Percentiles rank a stretch among this genome's conserved stretches.
Conservation (phyloP, 1,140 invertebrate species). For the Brachionus manjavacas region DNA sequence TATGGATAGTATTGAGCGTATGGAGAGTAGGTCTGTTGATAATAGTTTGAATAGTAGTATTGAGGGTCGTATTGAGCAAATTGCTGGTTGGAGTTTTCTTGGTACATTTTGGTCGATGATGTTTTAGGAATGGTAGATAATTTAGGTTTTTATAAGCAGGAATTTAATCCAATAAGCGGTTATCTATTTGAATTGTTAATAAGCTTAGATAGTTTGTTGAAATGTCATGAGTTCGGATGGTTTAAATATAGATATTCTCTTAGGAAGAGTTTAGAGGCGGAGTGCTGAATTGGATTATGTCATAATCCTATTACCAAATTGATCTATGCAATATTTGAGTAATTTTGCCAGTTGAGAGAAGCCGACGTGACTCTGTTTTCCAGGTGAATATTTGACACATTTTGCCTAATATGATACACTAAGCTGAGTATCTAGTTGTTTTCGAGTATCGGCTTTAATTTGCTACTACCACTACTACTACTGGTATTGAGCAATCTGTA, state of each 20-base stretch:
- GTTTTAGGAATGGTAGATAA: background rate
- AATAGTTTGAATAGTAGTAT: conserved; percentile 6
- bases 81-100: background rate
- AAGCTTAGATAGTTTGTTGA: conserved; percentile 9
- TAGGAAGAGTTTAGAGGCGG: background rate
- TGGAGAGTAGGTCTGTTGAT: background rate
- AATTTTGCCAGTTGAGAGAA: background rate
- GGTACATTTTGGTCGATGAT: conserved; percentile 8
- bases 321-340: conserved; percentile 35
- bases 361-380: conserved; percentile 30
- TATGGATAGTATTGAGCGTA: background rate
- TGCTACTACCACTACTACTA: background rate
- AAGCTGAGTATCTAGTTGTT: conserved; percentile 22
- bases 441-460: conserved; percentile 32
- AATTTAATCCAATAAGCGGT: conserved; percentile 38
- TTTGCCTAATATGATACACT: background rate
- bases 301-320: conserved; percentile 39
- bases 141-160: background rate
- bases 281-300: conserved; percentile 24
- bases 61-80: background rate
- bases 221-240: conserved; percentile 22
- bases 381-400: conserved; percentile 37
- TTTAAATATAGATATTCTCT: conserved; percentile 16
- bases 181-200: conserved; percentile 6
- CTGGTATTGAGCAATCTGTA: background rate